Evolutionary conservation across 2,113 vertebrate genomes (phyloP).

Genomic region (Alethe castanea): DNA sequence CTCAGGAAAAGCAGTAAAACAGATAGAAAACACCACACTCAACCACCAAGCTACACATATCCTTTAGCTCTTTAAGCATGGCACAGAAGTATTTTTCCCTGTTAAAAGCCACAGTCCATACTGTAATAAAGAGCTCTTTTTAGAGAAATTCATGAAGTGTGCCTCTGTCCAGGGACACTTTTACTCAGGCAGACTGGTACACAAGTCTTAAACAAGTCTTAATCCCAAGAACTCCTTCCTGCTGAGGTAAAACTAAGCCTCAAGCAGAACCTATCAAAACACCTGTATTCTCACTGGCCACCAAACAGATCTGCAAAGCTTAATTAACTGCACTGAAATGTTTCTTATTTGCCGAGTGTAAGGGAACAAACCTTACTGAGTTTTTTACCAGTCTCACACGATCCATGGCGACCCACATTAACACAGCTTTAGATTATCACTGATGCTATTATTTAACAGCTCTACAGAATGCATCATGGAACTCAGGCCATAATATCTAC

Average conservation of each 20-base stretch:
- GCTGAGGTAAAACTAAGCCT: background rate
- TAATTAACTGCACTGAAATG: background rate
- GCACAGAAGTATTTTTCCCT: background rate
- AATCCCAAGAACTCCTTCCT: background rate
- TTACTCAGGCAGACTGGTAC: background rate
- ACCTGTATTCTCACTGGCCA: background rate
- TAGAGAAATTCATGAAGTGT: background rate
- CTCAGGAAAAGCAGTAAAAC: background rate
- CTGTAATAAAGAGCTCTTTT: background rate
- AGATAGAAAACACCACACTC: background rate
- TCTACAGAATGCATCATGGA: background rate
- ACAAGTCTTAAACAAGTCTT: background rate
- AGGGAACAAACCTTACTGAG: background rate
- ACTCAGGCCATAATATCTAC: background rate
- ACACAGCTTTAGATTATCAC: background rate
- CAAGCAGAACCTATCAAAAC: background rate
- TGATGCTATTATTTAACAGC: background rate
- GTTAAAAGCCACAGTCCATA: background rate
- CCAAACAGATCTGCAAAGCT: background rate
- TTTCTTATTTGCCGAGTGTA: background rate
- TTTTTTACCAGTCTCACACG: rapidly evolving
- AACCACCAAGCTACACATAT: background rate
- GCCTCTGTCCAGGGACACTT: background rate
- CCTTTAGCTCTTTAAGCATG: background rate
- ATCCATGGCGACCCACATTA: background rate